Conservation (phyloP, 2,113 vertebrate genomes). For the Calonectris borealis region DNA sequence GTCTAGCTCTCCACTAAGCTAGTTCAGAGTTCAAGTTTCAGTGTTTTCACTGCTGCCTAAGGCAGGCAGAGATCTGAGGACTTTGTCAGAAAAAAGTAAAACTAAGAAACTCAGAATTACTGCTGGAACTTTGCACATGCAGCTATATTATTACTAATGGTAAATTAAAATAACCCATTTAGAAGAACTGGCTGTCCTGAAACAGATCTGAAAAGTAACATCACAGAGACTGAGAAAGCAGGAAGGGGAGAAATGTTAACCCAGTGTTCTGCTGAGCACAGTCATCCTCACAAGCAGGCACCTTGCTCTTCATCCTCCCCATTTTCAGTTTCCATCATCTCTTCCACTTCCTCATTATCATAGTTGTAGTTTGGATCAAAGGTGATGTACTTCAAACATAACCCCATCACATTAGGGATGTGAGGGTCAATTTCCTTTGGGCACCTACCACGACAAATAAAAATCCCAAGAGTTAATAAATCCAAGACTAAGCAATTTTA, state of each 20-base stretch:
- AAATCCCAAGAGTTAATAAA: background rate
- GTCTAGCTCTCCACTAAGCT: background rate
- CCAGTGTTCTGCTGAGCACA: conserved; percentile 3
- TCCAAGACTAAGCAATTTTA: background rate
- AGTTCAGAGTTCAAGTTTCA: background rate
- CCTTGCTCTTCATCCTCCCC: conserved; percentile 87
- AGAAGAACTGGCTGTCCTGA: background rate
- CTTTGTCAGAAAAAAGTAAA: background rate
- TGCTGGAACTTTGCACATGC: background rate
- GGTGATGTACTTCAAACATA: conserved; percentile 90
- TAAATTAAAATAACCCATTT: background rate
- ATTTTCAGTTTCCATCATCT: conserved; percentile 87
- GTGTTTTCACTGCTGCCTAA: background rate
- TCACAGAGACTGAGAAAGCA: background rate
- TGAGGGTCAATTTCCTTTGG: conserved; percentile 92
- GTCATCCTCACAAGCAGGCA: conserved; percentile 53
- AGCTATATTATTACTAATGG: background rate
- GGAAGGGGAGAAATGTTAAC: background rate
- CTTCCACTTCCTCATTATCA: conserved; percentile 81
- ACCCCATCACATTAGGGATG: conserved; percentile 80
- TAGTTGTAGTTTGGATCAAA: conserved; percentile 96
- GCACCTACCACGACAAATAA: conserved; percentile 73
- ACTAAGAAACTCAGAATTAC: background rate
- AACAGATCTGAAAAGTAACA: background rate
- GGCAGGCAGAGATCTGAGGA: background rate